Percentiles rank a stretch among this genome's conserved stretches.
Evolutionary conservation across 2,888 invertebrate genomes (phyloP).

Genomic region (Pomacea canaliculata): DNA sequence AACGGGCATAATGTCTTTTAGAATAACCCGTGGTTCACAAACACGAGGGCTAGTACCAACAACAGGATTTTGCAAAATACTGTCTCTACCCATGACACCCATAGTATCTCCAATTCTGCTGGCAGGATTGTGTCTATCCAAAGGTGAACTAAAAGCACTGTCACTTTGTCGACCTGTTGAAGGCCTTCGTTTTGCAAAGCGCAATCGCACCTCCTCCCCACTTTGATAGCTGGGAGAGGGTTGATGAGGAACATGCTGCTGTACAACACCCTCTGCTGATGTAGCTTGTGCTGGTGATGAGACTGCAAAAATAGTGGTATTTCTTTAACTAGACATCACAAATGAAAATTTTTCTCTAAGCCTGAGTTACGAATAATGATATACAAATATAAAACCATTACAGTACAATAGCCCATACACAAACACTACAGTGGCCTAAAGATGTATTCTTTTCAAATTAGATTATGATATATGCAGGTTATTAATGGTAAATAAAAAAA

Average conservation of each 20-base stretch:
- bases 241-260: conserved; percentile 31
- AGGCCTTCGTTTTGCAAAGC: conserved; percentile 10
- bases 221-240: conserved; percentile 10
- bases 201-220: conserved; percentile 4
- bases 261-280: conserved; percentile 48
- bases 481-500: no score
- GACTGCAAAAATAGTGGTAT: conserved; percentile 40
- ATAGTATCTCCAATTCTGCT: conserved; percentile 9
- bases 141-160: neutral
- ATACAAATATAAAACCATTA: no score
- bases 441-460: no score
- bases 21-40: conserved; percentile 38
- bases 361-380: no score
- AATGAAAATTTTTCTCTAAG: neutral
- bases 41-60: conserved; percentile 19
- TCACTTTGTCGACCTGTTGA: conserved; percentile 11
- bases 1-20: conserved; percentile 35
- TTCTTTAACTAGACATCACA: conserved; percentile 6
- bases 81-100: conserved; percentile 16
- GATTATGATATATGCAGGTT: no score
- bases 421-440: no score
- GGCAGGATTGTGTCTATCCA: conserved; percentile 1
- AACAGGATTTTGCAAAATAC: conserved; percentile 19
- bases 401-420: no score
- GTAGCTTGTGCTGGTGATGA: conserved; percentile 61